Evolutionary conservation across 2,113 vertebrate species (phyloP), one percentile per base, ranked within the genome.

Genomic region (Nycticebus coucang): DNA sequence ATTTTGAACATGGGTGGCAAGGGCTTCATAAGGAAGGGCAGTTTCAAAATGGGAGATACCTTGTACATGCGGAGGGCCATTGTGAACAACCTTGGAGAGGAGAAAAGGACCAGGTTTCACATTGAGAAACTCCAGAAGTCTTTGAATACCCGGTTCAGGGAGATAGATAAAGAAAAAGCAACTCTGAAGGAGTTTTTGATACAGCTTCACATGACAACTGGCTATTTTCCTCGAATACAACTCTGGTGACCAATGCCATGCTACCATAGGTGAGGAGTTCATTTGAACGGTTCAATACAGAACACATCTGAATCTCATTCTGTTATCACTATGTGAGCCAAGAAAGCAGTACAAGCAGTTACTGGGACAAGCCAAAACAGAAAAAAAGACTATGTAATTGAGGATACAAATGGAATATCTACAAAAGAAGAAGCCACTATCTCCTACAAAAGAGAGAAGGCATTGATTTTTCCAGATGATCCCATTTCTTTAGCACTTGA

Each of bases 91-190:
- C 10, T 92, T 13, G 96, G 41, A 30, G 97, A 97, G 28, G 97
- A 97, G 5, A 97, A 91, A 75, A 94, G 87, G 50, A 91, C 87
- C 59, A 96, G 15, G 35, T 3, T 95, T 37, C 55, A 95, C 6
- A 69, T 97, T 60, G 57, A 93, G 18, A 97, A 89, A 71, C 96
- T 97, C 24, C 92, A 97, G 80, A 89, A 95, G 72, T 45, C 71
- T 33, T 71, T 97, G 64, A 41, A 5, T 28, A 13, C 55, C 12
- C 53, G 69, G 26, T 7, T 93, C 12, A 94, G 45, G 75, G 97
- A 97, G 71, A 96, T 95, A 2, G 92, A 97, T 1, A 97, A 53
- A 53, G 97, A 97, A 82, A 96, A 95, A 33, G n/a, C 9, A 60
- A 45, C 69, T 13, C 37, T 94, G 75, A 93, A 64, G 74, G 87